Base-by-base conservation (phyloP, 2,797 vertebrate species). In the Danio aesculapii region DNA sequence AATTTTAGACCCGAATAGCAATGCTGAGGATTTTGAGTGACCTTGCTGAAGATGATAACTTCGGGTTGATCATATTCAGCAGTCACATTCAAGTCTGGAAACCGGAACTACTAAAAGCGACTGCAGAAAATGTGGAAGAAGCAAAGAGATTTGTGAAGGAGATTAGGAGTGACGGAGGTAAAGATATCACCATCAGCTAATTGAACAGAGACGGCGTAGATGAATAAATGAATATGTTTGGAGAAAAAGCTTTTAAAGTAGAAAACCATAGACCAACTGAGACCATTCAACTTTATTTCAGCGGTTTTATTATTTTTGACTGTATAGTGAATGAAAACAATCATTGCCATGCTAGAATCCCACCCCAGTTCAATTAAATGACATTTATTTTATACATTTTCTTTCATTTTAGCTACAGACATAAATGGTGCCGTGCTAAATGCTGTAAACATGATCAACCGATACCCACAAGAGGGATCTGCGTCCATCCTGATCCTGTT, bases 401-500 rank as follows among this genome's bases (percentile, higher is more conserved):
- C 11, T 49, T 67, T 14, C 46, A 1, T 30, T 9, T 39, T 73
- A 98, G 98, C 89, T 74, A 99, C 98, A 4, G 86, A 98, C 85
- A 97, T 99, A 85, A 95, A 91, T 0, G 3, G 0, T 0, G 97
- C 96, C 0, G 85, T 98, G 87, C 81, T 97, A 81, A 30, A 85
- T 67, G 97, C 96, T 0, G 92, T 94, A 10, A 12, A 46, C 0
- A 79, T 92, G 84, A 91, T 99, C 86, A 92, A 93, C 0, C 83
- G 6, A 30, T 70, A 96, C 58, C 50, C 95, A 46, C 92, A 92
- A 0, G 59, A 89, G 0, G 86, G 79, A 12, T 95, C 95, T 0
- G 87, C 95, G 6, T 96, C 97, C 8, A 94, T 97, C 83, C 92
- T 99, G 13, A 94, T 99, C 85, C 90, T 99, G 79, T 94, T 99